A percentile compares a stretch with the other conserved stretches of the same genome.
These are phyloP conservation scores for Drosophila ogumai DNA, from an alignment of 1,140 invertebrate genomes.

Conservation along the genomic window DNA sequence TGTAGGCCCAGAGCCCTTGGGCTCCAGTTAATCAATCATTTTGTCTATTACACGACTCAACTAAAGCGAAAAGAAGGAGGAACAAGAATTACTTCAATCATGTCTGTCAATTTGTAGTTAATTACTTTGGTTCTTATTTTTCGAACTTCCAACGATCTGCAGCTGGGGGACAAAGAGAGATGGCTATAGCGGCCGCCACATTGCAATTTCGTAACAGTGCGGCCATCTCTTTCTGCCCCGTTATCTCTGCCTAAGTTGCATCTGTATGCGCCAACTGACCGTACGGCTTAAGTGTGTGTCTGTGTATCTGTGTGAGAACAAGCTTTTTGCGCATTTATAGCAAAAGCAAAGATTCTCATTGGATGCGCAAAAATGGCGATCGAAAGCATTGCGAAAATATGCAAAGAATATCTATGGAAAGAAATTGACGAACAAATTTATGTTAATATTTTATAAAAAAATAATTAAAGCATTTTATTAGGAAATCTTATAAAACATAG, in stretches of 20 bases:
- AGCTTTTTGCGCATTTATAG: constrained; percentile 28
- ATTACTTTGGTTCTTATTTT: constrained; percentile 61
- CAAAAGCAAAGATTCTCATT: constrained; percentile 42
- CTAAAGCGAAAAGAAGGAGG: constrained; percentile 2
- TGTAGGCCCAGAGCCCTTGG: constrained; percentile 34
- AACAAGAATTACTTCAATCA: constrained; percentile 52
- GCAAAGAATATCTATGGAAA: not conserved
- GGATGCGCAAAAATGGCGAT: constrained; percentile 78
- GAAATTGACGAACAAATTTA: no score
- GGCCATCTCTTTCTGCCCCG: constrained; percentile 15
- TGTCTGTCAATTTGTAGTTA: constrained; percentile 73
- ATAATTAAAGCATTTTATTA: no score
- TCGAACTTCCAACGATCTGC: constrained; percentile 7
- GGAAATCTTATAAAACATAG: no score
- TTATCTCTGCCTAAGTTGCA: constrained; percentile 40
- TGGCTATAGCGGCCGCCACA: not conserved
- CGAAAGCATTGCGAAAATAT: constrained; percentile 30
- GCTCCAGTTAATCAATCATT: constrained; percentile 75
- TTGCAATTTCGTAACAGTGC: constrained; percentile 19
- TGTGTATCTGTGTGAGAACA: constrained; percentile 28
- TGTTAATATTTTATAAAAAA: no score
- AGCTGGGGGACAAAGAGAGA: constrained; percentile 2
- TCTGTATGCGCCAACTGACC: constrained; percentile 35
- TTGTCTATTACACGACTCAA: constrained; percentile 64
- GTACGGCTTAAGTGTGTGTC: not conserved